phyloP scores from a whole-genome alignment of 1,140 invertebrate genomes.

The Hylyphantes graminicola region DNA sequence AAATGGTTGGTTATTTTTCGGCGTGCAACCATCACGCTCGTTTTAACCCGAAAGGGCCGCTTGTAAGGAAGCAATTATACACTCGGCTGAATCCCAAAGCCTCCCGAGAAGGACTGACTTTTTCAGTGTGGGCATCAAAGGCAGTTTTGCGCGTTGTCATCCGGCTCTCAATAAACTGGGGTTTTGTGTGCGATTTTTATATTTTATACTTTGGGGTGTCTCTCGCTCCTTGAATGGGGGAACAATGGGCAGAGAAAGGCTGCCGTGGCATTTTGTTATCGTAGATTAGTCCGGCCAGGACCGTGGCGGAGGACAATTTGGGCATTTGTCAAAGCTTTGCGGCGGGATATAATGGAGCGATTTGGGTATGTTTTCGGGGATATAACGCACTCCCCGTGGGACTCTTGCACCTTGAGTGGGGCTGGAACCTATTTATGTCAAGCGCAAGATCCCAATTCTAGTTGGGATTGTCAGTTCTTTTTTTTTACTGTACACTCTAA shows the following conservation, averaged over 20 bases:
- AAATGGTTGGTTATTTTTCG: constrained; percentile 26
- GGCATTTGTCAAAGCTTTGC: too few species aligned
- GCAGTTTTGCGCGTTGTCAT: constrained; percentile 18
- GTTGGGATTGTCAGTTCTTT: too few species aligned
- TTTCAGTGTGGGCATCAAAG: not conserved
- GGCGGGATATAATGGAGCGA: too few species aligned
- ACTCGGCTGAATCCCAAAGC: constrained; percentile 39
- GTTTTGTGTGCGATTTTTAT: not conserved
- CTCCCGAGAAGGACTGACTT: constrained; percentile 42
- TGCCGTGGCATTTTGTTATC: constrained; percentile 4
- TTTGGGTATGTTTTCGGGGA: too few species aligned
- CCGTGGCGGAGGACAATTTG: too few species aligned
- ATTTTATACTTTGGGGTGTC: not conserved
- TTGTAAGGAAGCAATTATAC: constrained; percentile 56
- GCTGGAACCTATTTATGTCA: too few species aligned
- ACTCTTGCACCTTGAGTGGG: too few species aligned
- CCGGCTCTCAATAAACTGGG: not conserved
- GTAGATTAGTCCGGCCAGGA: constrained; percentile 4
- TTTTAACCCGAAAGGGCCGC: constrained; percentile 46
- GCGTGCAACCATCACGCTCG: constrained; percentile 20
- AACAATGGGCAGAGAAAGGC: not conserved
- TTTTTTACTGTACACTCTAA: too few species aligned
- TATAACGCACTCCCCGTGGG: too few species aligned
- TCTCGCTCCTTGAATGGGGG: not conserved
- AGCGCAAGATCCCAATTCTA: too few species aligned